These are phyloP conservation scores for Hypercompe scribonia DNA, from an alignment of 2,888 invertebrate genomes.

Conservation along the genomic window DNA sequence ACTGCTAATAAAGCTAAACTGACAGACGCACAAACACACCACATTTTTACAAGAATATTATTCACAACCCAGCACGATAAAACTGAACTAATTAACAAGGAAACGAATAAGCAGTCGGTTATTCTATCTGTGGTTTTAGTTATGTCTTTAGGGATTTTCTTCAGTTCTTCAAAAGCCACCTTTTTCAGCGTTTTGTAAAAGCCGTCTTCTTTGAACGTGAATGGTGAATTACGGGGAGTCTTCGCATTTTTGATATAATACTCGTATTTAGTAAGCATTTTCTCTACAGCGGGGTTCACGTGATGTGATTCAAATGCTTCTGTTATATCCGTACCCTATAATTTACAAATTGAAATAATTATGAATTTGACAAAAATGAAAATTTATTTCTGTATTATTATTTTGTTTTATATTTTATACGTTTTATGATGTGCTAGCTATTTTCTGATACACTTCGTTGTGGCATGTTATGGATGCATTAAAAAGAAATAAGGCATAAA, in stretches of 20 bases:
- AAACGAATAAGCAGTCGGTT: constrained; percentile 70
- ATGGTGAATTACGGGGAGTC: constrained; percentile 89
- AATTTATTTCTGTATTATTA: too few relatives aligned
- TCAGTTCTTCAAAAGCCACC: constrained; percentile 84
- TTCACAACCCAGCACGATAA: constrained; percentile 63
- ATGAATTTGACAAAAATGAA: background rate
- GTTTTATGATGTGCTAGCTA: too few relatives aligned
- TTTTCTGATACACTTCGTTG: too few relatives aligned
- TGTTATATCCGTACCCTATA: constrained; percentile 87
- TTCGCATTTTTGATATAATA: constrained; percentile 88
- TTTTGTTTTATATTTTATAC: too few relatives aligned
- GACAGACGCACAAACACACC: constrained; percentile 69
- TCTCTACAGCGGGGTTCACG: constrained; percentile 83
- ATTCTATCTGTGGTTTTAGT: constrained; percentile 60
- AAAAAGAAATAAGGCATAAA: too few relatives aligned
- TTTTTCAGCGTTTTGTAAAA: constrained; percentile 91
- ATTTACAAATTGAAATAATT: constrained; percentile 48
- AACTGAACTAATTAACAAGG: constrained; percentile 69
- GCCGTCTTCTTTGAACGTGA: constrained; percentile 91
- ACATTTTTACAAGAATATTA: constrained; percentile 55
- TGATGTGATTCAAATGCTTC: constrained; percentile 88
- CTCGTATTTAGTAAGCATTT: constrained; percentile 89
- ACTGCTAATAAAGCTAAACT: constrained; percentile 87
- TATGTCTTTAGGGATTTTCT: constrained; percentile 75
- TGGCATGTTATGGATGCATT: too few relatives aligned